Evolutionary conservation across 1,140 invertebrate genomes (phyloP).

Genomic region (Megalonaias nervosa): DNA sequence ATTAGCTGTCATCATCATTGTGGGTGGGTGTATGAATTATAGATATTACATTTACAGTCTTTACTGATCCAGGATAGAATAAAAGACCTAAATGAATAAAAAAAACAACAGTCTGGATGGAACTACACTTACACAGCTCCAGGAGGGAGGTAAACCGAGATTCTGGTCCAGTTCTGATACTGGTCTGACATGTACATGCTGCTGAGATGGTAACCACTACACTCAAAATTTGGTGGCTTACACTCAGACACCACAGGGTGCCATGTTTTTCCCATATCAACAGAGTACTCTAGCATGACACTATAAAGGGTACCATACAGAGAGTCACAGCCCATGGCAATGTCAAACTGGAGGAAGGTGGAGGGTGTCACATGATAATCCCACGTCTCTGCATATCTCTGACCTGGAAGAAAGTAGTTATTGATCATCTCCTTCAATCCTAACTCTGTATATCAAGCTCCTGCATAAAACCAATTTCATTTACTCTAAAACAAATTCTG

Average conservation of each 20-base stretch:
- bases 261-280: slow-evolving; percentile 71
- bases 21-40: no score
- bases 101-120: background rate
- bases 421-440: no score
- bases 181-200: slow-evolving; percentile 68
- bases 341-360: slow-evolving; percentile 72
- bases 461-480: no score
- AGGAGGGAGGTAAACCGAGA: slow-evolving; percentile 69
- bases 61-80: slow-evolving; percentile 1
- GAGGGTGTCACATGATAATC: slow-evolving; percentile 70
- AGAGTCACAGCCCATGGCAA: slow-evolving; percentile 69
- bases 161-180: slow-evolving; percentile 69
- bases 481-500: no score
- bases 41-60: background rate
- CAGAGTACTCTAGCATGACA: slow-evolving; percentile 71
- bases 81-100: background rate
- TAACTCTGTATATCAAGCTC: no score
- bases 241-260: slow-evolving; percentile 69
- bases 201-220: slow-evolving; percentile 69
- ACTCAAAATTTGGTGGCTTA: slow-evolving; percentile 69
- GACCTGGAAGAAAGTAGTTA: slow-evolving; percentile 30
- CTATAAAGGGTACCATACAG: slow-evolving; percentile 55
- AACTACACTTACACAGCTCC: slow-evolving; percentile 66
- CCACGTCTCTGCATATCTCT: slow-evolving; percentile 72
- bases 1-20: no score